Evolutionary conservation across 1,140 invertebrate genomes (phyloP).

Genomic region (Sarcophaga bullata): DNA sequence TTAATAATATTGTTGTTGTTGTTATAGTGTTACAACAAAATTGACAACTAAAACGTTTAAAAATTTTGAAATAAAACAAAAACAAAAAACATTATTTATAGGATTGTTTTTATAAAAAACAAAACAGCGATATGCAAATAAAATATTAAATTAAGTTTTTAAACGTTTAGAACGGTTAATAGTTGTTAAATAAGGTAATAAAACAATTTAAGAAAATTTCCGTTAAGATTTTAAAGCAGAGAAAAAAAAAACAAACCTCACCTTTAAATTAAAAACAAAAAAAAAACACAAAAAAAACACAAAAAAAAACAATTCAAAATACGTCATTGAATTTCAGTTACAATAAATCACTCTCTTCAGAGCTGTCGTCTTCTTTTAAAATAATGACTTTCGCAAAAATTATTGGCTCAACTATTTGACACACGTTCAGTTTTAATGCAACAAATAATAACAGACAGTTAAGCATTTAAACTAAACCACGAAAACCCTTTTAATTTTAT

Average conservation of each 20-base stretch:
- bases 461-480: too few relatives aligned
- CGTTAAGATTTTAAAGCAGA: neutral
- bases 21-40: neutral
- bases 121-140: neutral
- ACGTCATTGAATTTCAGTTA: neutral
- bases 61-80: neutral
- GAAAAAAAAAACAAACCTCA: neutral
- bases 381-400: too few relatives aligned
- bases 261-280: neutral
- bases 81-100: neutral
- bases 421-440: too few relatives aligned
- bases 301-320: neutral
- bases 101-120: neutral
- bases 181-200: neutral
- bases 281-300: neutral
- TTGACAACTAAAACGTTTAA: conserved; percentile 3
- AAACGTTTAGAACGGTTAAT: neutral
- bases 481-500: too few relatives aligned
- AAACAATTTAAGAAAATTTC: neutral
- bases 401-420: too few relatives aligned
- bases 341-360: neutral
- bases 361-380: too few relatives aligned
- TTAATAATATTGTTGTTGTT: neutral
- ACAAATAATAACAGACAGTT: too few relatives aligned
- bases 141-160: neutral